A percentile compares a stretch with the other conserved stretches of the same genome.
phyloP scores from a whole-genome alignment of 2,113 vertebrate genomes.

The Python bivittatus region DNA sequence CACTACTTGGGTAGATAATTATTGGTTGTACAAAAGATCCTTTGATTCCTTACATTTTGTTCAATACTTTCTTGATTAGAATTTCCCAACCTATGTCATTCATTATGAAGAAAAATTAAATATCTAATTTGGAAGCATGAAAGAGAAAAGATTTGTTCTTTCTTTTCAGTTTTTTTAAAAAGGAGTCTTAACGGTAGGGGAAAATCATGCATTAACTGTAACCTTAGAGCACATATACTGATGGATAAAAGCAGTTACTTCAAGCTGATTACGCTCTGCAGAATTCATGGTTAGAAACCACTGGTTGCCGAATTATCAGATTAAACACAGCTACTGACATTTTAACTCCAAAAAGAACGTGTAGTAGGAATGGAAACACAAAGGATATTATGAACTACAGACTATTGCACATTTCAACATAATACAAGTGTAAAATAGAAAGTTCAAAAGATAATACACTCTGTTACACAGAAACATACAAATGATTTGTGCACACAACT shows the following conservation, averaged over 20 bases:
- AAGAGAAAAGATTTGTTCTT: constrained; percentile 56
- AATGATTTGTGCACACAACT: constrained; percentile 88
- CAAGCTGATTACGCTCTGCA: constrained; percentile 62
- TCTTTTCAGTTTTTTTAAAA: constrained; percentile 52
- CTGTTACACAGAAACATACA: constrained; percentile 76
- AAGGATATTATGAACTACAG: constrained; percentile 87
- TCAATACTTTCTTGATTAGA: constrained; percentile 66
- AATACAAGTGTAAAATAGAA: constrained; percentile 78
- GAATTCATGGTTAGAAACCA: constrained; percentile 61
- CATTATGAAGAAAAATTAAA: constrained; percentile 66
- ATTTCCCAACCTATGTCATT: constrained; percentile 58
- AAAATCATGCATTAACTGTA: constrained; percentile 59
- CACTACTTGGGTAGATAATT: not conserved
- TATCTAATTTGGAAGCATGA: constrained; percentile 63
- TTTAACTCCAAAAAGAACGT: constrained; percentile 58
- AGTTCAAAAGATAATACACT: constrained; percentile 73
- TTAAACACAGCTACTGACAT: constrained; percentile 61
- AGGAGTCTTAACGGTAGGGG: constrained; percentile 69
- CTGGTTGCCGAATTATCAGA: constrained; percentile 60
- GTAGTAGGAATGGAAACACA: constrained; percentile 71
- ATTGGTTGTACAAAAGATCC: not conserved
- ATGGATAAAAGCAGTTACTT: constrained; percentile 64
- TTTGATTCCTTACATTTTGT: constrained; percentile 64
- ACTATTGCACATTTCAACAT: constrained; percentile 98
- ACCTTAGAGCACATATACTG: constrained; percentile 61